These are phyloP conservation scores for Halisarca cf. caerulea DNA, from an alignment of 37 sponge, comb jelly and placozoan species.

Conservation along the genomic window DNA sequence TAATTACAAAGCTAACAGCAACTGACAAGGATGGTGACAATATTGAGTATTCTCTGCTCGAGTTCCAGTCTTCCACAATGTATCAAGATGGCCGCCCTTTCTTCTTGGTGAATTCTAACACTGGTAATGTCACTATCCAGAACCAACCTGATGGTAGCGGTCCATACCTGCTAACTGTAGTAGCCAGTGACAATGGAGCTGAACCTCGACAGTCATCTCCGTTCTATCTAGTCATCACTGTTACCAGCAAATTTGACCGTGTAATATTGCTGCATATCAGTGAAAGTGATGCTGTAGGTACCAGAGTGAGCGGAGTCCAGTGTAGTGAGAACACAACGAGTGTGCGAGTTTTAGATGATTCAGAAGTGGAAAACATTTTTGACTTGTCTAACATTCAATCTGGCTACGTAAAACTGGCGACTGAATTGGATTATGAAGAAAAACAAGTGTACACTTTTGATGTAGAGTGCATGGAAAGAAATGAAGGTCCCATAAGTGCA, in stretches of 20 bases:
- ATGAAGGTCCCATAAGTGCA: background rate
- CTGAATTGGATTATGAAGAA: background rate
- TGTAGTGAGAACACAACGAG: too few species aligned
- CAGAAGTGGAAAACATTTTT: too few species aligned
- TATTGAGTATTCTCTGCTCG: background rate
- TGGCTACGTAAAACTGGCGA: background rate
- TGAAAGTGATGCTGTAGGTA: too few species aligned
- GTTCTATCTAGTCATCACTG: background rate
- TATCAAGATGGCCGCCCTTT: background rate
- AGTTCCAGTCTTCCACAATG: background rate
- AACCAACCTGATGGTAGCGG: background rate
- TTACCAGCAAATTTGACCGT: too few species aligned
- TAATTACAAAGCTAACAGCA: background rate
- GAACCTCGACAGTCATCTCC: background rate
- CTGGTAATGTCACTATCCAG: background rate
- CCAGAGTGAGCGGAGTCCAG: too few species aligned
- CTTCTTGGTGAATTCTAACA: background rate
- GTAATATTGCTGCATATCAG: too few species aligned
- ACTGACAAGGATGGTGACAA: background rate
- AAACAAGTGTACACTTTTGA: background rate
- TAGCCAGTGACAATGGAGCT: background rate
- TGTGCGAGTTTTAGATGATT: too few species aligned
- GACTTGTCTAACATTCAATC: too few species aligned
- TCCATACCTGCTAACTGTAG: background rate
- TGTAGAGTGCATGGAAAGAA: background rate